A percentile compares a stretch with the other conserved stretches of the same genome.
Conservation (phyloP, 1,140 invertebrate genomes). For the Stegodyphus dumicola region DNA sequence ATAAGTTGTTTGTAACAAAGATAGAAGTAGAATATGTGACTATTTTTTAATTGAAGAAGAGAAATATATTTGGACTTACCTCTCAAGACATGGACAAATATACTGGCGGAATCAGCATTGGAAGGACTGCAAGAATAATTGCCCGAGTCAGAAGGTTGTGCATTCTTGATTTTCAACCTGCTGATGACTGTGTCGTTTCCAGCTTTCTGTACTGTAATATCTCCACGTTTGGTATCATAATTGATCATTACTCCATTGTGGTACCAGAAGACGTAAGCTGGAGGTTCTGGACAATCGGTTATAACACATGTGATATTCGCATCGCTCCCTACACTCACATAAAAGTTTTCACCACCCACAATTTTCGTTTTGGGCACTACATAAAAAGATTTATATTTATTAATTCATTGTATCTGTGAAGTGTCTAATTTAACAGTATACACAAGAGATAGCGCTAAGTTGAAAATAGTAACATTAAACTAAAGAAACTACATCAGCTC, state of each 20-base stretch:
- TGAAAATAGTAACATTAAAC: too few relatives aligned
- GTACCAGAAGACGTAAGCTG: constrained; percentile 91
- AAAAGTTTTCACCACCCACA: constrained; percentile 87
- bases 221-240: constrained; percentile 54
- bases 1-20: too few relatives aligned
- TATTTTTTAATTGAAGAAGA: not conserved
- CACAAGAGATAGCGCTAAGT: too few relatives aligned
- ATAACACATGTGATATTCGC: constrained; percentile 94
- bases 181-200: constrained; percentile 71
- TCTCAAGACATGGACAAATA: constrained; percentile 84
- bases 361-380: constrained; percentile 90
- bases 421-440: not conserved
- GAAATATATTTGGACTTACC: constrained; percentile 72
- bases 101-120: constrained; percentile 80
- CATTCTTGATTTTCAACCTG: constrained; percentile 70
- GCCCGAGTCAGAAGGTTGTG: constrained; percentile 80
- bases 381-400: constrained; percentile 28
- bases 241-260: constrained; percentile 70
- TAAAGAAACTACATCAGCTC: too few relatives aligned
- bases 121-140: constrained; percentile 89
- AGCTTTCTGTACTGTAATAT: constrained; percentile 54
- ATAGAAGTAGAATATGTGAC: too few relatives aligned
- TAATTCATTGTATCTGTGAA: not conserved
- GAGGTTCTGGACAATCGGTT: constrained; percentile 87
- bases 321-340: constrained; percentile 89